These are phyloP conservation scores for Erpornis zantholeuca DNA, from an alignment of 2,113 vertebrate species.

Conservation along the genomic window DNA sequence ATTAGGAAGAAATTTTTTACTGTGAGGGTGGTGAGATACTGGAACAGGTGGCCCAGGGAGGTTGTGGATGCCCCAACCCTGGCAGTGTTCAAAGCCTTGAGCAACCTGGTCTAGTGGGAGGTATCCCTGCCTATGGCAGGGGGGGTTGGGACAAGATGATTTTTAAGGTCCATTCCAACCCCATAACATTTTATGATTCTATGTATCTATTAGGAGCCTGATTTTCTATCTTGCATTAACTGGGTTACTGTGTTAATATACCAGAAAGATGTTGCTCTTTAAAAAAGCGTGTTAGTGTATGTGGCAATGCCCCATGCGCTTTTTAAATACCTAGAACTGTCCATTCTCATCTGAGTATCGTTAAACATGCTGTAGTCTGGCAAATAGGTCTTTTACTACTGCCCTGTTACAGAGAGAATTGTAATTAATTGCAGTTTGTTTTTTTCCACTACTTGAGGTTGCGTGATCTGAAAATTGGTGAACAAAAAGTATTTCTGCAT, in stretches of 20 bases:
- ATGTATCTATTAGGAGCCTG: neutral
- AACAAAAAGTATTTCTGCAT: slow-evolving; percentile 39
- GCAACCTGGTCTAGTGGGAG: neutral
- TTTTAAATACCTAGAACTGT: neutral
- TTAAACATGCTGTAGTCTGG: neutral
- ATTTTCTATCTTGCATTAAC: slow-evolving; percentile 1
- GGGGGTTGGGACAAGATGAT: fast-evolving
- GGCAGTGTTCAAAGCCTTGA: no score
- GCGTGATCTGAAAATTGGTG: slow-evolving; percentile 8
- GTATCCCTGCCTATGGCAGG: neutral
- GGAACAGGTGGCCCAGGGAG: no score
- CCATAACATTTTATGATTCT: neutral
- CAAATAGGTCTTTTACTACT: slow-evolving; percentile 16
- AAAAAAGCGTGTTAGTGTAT: slow-evolving; percentile 8
- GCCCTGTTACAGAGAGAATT: neutral
- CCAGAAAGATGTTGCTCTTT: slow-evolving; percentile 8
- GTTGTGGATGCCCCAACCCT: no score
- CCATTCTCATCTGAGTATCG: neutral
- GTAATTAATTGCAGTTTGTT: neutral
- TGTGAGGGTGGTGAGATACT: no score
- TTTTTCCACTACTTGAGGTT: slow-evolving; percentile 9
- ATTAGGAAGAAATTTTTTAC: no score
- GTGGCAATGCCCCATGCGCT: neutral
- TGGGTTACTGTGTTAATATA: neutral
- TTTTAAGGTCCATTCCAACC: neutral